A percentile compares a stretch with the other conserved stretches of the same genome.
These are phyloP conservation scores for Andrena bicolor DNA, from an alignment of 2,888 invertebrate genomes.

Conservation along the genomic window DNA sequence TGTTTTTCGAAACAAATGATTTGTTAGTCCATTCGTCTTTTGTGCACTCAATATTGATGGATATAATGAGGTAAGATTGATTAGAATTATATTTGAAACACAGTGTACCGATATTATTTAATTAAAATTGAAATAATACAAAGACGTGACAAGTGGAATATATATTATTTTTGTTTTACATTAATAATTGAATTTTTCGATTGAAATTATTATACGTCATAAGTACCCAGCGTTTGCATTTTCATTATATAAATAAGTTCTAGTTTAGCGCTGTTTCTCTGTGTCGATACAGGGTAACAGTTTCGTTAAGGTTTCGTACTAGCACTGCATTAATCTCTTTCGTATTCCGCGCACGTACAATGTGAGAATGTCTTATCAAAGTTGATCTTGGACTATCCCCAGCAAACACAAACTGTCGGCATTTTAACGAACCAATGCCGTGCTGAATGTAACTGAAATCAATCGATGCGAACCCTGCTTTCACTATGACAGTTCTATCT, in stretches of 20 bases:
- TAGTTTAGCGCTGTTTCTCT: background rate
- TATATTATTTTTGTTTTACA: too few relatives aligned
- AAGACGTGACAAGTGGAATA: too few relatives aligned
- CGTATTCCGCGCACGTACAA: slow-evolving; percentile 43
- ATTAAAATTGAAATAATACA: too few relatives aligned
- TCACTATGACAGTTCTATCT: slow-evolving; percentile 15
- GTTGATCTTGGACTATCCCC: slow-evolving; percentile 60
- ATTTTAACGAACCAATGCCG: slow-evolving; percentile 56
- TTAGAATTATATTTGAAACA: too few relatives aligned
- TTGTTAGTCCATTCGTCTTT: too few relatives aligned
- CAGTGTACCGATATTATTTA: too few relatives aligned
- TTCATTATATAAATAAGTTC: slow-evolving; percentile 1
- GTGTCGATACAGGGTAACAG: background rate
- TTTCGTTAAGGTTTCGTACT: slow-evolving; percentile 22
- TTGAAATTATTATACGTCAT: too few relatives aligned
- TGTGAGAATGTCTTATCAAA: slow-evolving; percentile 56
- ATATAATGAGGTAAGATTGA: too few relatives aligned
- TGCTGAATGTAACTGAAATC: slow-evolving; percentile 54
- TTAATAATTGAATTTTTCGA: too few relatives aligned
- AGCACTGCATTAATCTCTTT: slow-evolving; percentile 7
- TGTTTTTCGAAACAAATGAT: too few relatives aligned
- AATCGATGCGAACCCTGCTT: slow-evolving; percentile 37
- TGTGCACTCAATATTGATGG: too few relatives aligned
- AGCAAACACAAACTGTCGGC: slow-evolving; percentile 62
- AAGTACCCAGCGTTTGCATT: too few relatives aligned